A percentile compares a stretch with the other conserved stretches of the same genome.
phyloP scores from a whole-genome alignment of 1,140 invertebrate genomes.

The Drosophila serrata region DNA sequence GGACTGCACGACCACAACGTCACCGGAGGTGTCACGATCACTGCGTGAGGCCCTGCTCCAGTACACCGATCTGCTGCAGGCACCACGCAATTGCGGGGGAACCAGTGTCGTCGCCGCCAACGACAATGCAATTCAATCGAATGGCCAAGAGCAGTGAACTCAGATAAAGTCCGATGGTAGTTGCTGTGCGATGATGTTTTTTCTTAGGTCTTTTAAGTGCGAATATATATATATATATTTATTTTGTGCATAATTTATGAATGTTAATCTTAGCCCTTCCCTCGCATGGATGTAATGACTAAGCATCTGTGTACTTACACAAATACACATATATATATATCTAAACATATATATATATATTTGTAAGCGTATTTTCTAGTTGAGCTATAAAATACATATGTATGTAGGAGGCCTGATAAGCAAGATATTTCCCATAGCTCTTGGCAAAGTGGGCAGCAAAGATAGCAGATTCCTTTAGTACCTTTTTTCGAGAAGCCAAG shows the following conservation, averaged over 20 bases:
- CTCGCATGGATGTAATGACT: constrained; percentile 31
- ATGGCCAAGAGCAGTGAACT: constrained; percentile 78
- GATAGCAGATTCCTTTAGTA: constrained; percentile 72
- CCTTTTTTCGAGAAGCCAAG: constrained; percentile 70
- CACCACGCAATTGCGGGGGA: constrained; percentile 86
- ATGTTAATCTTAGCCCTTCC: constrained; percentile 58
- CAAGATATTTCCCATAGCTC: constrained; percentile 19
- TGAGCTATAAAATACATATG: constrained; percentile 42
- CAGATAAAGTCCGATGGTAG: constrained; percentile 5
- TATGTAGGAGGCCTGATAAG: constrained; percentile 8
- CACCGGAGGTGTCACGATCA: constrained; percentile 92
- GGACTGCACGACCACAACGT: constrained; percentile 92
- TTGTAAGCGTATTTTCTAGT: constrained; percentile 70
- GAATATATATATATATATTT: constrained; percentile 68
- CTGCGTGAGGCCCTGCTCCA: constrained; percentile 94
- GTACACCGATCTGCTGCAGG: constrained; percentile 93
- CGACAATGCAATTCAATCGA: constrained; percentile 74
- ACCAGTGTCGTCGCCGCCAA: constrained; percentile 8
- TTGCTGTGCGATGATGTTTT: constrained; percentile 39
- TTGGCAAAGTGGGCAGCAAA: constrained; percentile 26
- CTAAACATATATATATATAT: constrained; percentile 50
- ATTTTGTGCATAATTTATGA: constrained; percentile 73
- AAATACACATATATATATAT: constrained; percentile 17
- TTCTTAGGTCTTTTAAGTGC: constrained; percentile 70
- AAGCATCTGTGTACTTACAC: constrained; percentile 48